Evolutionary conservation across 2,113 vertebrate species (phyloP).

Genomic region (Cyanistes caeruleus): DNA sequence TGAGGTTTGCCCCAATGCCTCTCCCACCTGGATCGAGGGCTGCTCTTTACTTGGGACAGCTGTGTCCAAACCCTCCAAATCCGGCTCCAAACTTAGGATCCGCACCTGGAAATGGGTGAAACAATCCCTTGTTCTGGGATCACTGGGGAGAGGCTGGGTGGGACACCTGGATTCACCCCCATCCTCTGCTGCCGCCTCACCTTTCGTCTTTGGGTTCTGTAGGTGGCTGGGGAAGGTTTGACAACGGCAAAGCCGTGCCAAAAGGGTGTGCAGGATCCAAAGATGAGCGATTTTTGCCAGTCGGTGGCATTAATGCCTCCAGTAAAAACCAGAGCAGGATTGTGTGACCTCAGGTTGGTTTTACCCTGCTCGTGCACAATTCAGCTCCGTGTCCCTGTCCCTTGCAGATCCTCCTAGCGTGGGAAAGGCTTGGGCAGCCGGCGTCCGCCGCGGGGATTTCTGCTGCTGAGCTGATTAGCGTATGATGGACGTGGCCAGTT

Average conservation of each 20-base stretch:
- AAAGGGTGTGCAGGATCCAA: neutral
- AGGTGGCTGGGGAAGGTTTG: neutral
- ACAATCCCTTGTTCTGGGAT: neutral
- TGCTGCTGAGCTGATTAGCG: constrained; percentile 51
- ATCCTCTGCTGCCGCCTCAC: neutral
- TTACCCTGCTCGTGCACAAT: fast-evolving
- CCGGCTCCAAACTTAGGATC: neutral
- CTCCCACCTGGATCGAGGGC: neutral
- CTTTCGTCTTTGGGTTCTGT: neutral
- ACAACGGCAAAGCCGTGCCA: fast-evolving
- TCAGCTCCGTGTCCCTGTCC: constrained; percentile 40
- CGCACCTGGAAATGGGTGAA: fast-evolving
- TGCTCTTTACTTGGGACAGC: neutral
- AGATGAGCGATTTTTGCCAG: neutral
- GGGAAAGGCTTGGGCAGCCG: neutral
- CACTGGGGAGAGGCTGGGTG: neutral
- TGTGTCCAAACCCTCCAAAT: neutral
- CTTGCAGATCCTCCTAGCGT: constrained; percentile 63
- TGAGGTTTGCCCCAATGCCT: neutral
- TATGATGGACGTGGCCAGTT: constrained; percentile 78
- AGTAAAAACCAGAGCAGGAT: fast-evolving
- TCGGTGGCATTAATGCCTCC: neutral
- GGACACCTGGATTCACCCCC: neutral
- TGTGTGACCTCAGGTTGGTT: neutral
- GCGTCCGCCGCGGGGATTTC: constrained; percentile 37